These are phyloP conservation scores for Laticauda colubrina DNA, from an alignment of 2,113 vertebrate species.

Conservation along the genomic window DNA sequence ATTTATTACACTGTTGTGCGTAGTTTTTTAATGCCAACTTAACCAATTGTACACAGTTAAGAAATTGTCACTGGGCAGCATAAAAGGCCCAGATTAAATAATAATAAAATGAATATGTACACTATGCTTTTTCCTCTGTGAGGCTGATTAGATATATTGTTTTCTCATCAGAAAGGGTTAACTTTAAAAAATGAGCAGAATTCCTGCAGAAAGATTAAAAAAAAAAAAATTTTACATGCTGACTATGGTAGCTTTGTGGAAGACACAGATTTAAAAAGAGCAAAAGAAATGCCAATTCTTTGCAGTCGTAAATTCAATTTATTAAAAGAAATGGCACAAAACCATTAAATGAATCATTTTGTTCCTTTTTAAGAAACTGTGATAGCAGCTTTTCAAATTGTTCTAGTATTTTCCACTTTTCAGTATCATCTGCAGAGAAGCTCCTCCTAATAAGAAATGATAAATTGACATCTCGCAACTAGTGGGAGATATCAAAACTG, in stretches of 20 bases:
- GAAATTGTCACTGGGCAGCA: not conserved
- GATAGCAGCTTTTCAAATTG: constrained; percentile 21
- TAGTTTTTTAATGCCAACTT: not conserved
- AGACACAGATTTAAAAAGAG: constrained; percentile 2
- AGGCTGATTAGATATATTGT: not conserved
- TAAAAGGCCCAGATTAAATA: not conserved
- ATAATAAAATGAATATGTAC: not conserved
- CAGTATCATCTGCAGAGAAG: not conserved
- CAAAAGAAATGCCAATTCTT: not conserved
- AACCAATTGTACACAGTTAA: not conserved
- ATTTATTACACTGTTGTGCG: not conserved
- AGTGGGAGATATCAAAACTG: too few relatives aligned
- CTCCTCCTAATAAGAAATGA: too few relatives aligned
- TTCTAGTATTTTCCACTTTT: constrained; percentile 37
- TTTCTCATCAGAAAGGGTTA: not conserved
- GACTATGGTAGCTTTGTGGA: not conserved
- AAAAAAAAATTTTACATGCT: constrained; percentile 1
- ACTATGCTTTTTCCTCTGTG: not conserved
- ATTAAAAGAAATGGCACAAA: not conserved
- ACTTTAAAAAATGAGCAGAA: not conserved
- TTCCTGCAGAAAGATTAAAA: not conserved
- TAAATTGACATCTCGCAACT: too few relatives aligned
- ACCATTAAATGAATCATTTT: not conserved
- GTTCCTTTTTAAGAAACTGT: constrained; percentile 5
- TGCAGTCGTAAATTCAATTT: not conserved